A percentile compares a stretch with the other conserved stretches of the same genome.
These are phyloP conservation scores for Crotalus viridis DNA, from an alignment of 2,113 vertebrate species.

Conservation along the genomic window DNA sequence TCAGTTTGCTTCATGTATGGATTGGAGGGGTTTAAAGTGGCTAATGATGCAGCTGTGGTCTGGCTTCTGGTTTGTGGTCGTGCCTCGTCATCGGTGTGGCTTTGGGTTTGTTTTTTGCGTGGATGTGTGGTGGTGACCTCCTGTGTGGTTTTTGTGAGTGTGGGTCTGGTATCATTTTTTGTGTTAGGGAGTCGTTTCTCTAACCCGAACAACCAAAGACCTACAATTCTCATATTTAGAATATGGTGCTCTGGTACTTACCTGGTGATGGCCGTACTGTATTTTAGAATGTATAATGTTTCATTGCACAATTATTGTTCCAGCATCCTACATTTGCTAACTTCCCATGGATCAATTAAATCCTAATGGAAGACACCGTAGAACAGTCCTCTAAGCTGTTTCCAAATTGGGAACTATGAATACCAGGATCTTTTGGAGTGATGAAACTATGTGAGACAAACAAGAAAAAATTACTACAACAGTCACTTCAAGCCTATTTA, in stretches of 20 bases:
- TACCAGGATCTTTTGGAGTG: not conserved
- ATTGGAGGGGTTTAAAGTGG: too few relatives aligned
- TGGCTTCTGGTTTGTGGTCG: too few relatives aligned
- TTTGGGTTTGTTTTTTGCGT: too few relatives aligned
- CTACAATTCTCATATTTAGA: not conserved
- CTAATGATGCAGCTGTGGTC: too few relatives aligned
- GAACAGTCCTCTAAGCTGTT: not conserved
- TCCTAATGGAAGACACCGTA: not conserved
- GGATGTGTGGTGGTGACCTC: too few relatives aligned
- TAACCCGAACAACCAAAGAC: too few relatives aligned
- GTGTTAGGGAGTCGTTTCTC: too few relatives aligned
- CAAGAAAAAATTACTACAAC: not conserved
- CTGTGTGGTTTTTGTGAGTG: too few relatives aligned
- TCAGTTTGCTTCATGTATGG: too few relatives aligned
- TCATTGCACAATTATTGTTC: not conserved
- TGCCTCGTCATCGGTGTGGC: too few relatives aligned
- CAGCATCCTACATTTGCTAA: not conserved
- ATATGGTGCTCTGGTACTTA: not conserved
- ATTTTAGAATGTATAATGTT: not conserved
- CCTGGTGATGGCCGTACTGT: not conserved
- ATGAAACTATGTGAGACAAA: not conserved
- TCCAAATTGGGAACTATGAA: not conserved
- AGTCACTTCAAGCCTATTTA: not conserved
- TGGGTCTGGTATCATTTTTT: too few relatives aligned
- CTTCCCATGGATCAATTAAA: not conserved